A percentile compares a stretch with the other conserved stretches of the same genome.
phyloP scores from a whole-genome alignment of 1,140 invertebrate genomes.

The Drosophila paulistorum region DNA sequence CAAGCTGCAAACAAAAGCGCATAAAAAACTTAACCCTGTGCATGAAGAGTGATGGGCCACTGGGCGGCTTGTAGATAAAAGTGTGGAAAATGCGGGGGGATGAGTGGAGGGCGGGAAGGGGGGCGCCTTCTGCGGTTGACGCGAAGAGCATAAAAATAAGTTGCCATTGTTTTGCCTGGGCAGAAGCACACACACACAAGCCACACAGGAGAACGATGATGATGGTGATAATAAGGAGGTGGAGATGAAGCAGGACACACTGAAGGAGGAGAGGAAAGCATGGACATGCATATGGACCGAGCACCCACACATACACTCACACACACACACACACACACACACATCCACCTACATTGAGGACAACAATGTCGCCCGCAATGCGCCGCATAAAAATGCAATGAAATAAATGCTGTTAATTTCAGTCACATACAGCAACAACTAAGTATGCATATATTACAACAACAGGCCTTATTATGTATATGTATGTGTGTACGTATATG shows the following conservation, averaged over 20 bases:
- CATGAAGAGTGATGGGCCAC: slow-evolving; percentile 22
- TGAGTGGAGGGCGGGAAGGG: neutral
- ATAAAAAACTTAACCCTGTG: slow-evolving; percentile 74
- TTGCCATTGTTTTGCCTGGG: slow-evolving; percentile 64
- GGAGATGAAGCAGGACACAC: too few species aligned
- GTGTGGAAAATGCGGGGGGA: neutral
- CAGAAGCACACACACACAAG: neutral
- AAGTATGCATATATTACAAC: neutral
- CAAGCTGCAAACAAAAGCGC: slow-evolving; percentile 72
- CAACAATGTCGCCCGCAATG: slow-evolving; percentile 41
- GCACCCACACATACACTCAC: neutral
- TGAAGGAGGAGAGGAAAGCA: neutral
- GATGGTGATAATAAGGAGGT: too few species aligned
- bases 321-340: neutral
- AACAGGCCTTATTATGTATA: slow-evolving; percentile 30
- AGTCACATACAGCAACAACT: slow-evolving; percentile 38
- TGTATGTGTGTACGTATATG: slow-evolving; percentile 4
- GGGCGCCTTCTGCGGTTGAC: slow-evolving; percentile 60
- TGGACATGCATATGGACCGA: neutral
- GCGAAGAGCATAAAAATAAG: slow-evolving; percentile 76
- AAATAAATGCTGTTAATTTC: slow-evolving; percentile 79
- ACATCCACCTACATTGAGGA: neutral
- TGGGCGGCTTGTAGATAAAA: neutral
- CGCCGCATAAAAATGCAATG: slow-evolving; percentile 62
- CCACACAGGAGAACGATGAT: neutral